Percentiles rank a stretch among this genome's conserved stretches.
These are phyloP conservation scores for Lycia hirtaria DNA, from an alignment of 2,888 invertebrate genomes.

Conservation along the genomic window DNA sequence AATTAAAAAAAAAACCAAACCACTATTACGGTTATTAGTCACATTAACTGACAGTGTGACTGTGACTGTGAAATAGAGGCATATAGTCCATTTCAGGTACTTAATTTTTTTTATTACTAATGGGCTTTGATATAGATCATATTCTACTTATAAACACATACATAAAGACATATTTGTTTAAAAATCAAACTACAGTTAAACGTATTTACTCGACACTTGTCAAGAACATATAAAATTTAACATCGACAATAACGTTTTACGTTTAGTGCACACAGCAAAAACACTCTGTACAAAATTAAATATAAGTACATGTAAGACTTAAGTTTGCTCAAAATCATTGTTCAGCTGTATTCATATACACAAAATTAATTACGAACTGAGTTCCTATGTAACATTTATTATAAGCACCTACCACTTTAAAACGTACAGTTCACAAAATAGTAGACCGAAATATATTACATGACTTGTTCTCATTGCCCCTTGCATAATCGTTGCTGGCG, in stretches of 20 bases:
- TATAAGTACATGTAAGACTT: not conserved
- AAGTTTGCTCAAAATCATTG: not conserved
- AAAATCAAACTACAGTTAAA: no score
- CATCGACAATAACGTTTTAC: not conserved
- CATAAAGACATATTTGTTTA: no score
- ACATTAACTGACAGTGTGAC: no score
- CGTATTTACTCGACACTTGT: not conserved
- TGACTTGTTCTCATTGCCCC: not conserved
- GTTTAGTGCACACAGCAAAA: not conserved
- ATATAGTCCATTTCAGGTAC: no score
- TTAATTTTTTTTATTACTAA: no score
- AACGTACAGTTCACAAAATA: not conserved
- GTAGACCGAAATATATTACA: not conserved
- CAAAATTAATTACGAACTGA: conserved; percentile 46
- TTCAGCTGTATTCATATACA: conserved; percentile 7
- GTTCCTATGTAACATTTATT: conserved; percentile 47
- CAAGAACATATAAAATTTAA: not conserved
- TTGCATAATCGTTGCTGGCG: not conserved
- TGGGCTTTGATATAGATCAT: no score
- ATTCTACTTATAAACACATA: no score
- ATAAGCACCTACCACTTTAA: conserved; percentile 1
- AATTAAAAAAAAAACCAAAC: no score
- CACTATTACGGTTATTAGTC: no score
- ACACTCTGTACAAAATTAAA: not conserved
- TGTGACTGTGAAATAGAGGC: no score